Base-by-base conservation (phyloP, 2,888 invertebrate genomes). In the Meloe dianella region DNA sequence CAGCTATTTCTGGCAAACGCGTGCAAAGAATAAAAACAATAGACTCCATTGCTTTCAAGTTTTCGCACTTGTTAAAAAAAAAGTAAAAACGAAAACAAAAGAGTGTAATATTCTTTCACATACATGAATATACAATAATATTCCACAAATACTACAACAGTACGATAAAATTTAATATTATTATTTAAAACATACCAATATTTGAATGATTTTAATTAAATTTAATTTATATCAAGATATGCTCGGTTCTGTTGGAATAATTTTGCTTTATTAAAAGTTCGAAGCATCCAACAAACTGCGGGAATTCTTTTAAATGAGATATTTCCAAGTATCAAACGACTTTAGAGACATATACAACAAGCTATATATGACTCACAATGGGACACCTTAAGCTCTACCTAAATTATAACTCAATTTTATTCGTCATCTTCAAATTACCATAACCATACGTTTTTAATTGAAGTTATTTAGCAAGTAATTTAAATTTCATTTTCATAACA, bases 211-310 rank as follows among this genome's bases (percentile, higher is more conserved):
- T 75, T 75, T 74, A 76, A 76, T 76, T 76, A 74, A 75, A 76
- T 76, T 74, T 71, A 75, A 76, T 74, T 74, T 74, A 70, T 72
- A 74, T 71, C 73, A 41, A 73, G 73, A 67, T 61, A 20, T 63
- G 59, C 60, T 20, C 61, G 60, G 30, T 65, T 67, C 68, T 61
- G n/a, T 69, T 66, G 71, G 70, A 74, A 76, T 73, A 75, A 75
- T 75, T 75, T 69, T 69, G 74, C 74, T 77, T 75, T 77, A 77
- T 77, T 77, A 77, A 77, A 77, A 75, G 74, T 76, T 75, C 65
- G 30, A 62, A 71, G 68, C 66, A 69, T 70, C 62, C 60, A 57
- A 65, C 66, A 60, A 69, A 71, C 73, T 66, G 70, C 71, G 72
- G 71, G 72, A 72, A 66, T 75, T 72, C 75, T 74, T 73, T 71